Conservation (phyloP, 2,888 invertebrate genomes). For the Branchellion lobata region DNA sequence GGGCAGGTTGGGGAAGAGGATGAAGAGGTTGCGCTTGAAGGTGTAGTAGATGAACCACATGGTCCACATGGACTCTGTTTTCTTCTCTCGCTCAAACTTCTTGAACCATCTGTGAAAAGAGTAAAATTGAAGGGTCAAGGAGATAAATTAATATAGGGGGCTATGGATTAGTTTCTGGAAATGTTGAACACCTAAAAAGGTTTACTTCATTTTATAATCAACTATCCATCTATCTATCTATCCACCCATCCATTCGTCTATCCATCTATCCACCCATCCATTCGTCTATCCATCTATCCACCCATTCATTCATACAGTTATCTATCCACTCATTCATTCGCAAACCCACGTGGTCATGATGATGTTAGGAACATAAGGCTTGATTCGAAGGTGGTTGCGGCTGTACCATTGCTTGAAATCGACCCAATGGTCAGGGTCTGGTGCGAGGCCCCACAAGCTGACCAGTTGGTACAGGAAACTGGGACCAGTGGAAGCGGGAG, state of each 20-base stretch:
- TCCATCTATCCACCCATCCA: too few relatives aligned
- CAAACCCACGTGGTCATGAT: constrained; percentile 51
- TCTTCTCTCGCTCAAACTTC: constrained; percentile 46
- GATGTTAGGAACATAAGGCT: constrained; percentile 54
- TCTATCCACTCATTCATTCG: too few relatives aligned
- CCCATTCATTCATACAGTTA: too few relatives aligned
- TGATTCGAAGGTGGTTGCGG: not conserved
- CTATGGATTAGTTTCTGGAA: too few relatives aligned
- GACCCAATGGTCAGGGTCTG: constrained; percentile 47
- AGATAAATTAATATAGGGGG: too few relatives aligned
- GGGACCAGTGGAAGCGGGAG: constrained; percentile 19
- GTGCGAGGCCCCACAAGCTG: constrained; percentile 51
- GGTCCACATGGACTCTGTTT: constrained; percentile 55
- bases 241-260: too few relatives aligned
- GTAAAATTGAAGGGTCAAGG: too few relatives aligned
- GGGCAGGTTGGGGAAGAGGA: constrained; percentile 53
- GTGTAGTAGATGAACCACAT: constrained; percentile 57
- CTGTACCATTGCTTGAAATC: constrained; percentile 52
- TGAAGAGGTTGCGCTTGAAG: constrained; percentile 52
- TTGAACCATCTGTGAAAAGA: constrained; percentile 55
- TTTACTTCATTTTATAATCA: too few relatives aligned
- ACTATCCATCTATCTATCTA: too few relatives aligned
- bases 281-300: too few relatives aligned
- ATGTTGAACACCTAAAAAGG: too few relatives aligned
- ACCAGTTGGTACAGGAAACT: constrained; percentile 48